Evolutionary conservation across 64 coral and sea anemone species (phyloP).

Genomic region (Stylophora pistillata): DNA sequence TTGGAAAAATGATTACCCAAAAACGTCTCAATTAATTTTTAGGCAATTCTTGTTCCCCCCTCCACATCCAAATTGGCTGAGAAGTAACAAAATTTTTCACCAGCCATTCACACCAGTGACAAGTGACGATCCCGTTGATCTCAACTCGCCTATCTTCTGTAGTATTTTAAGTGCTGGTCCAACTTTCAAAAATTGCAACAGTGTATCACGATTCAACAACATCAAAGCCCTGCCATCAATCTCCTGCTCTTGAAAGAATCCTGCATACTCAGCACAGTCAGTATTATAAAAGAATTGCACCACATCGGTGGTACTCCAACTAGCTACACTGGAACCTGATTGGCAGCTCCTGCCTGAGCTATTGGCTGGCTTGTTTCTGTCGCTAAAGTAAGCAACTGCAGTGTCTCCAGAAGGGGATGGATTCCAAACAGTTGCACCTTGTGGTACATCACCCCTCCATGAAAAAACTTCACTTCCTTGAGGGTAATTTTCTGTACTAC

Average conservation of each 20-base stretch:
- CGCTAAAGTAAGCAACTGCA: neutral
- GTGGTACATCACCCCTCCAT: neutral
- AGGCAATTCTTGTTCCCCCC: too few species aligned
- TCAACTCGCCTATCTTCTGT: constrained; percentile 35
- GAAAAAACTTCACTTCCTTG: neutral
- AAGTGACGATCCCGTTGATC: neutral
- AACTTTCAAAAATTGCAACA: constrained; percentile 55
- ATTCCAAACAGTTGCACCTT: neutral
- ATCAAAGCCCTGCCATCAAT: constrained; percentile 62
- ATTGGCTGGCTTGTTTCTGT: neutral
- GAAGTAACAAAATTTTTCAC: neutral
- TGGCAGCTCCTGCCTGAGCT: neutral
- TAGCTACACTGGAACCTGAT: neutral
- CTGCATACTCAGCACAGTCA: constrained; percentile 51
- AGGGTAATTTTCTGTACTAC: neutral
- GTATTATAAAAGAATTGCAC: constrained; percentile 28
- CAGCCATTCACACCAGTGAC: neutral
- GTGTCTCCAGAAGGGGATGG: neutral
- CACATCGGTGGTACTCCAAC: constrained; percentile 52
- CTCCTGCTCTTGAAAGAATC: constrained; percentile 64
- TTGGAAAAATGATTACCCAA: too few species aligned
- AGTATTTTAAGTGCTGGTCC: constrained; percentile 58
- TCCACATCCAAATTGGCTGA: neutral
- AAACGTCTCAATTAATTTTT: too few species aligned
- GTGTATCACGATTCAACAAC: constrained; percentile 49